These are phyloP conservation scores for Mesoligia furuncula DNA, from an alignment of 2,888 invertebrate genomes.

Conservation along the genomic window DNA sequence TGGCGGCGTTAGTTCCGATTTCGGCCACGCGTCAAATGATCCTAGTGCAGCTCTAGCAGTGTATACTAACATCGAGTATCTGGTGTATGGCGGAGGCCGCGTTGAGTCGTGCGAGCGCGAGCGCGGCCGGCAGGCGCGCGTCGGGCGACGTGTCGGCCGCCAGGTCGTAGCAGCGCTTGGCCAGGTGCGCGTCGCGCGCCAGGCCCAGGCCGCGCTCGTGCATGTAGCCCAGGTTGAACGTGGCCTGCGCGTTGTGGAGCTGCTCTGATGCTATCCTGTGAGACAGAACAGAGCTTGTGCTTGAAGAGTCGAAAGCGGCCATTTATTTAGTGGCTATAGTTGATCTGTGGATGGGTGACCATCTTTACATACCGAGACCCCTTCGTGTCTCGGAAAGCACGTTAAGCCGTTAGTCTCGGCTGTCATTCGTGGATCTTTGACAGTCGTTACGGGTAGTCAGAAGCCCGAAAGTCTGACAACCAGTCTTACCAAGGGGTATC, in stretches of 20 bases:
- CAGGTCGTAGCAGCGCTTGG: constrained; percentile 99
- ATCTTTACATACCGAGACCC: no score
- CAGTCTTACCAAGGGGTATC: no score
- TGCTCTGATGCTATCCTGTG: constrained; percentile 91
- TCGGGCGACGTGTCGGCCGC: constrained; percentile 94
- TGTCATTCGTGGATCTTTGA: no score
- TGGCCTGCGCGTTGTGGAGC: constrained; percentile 99
- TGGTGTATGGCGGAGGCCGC: constrained; percentile 86
- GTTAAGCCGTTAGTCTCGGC: no score
- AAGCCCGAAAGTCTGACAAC: no score
- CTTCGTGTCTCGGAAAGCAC: no score
- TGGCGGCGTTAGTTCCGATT: not conserved
- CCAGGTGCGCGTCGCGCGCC: constrained; percentile 96
- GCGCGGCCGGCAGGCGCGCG: constrained; percentile 97
- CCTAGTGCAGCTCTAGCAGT: not conserved
- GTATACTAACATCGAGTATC: constrained; percentile 57
- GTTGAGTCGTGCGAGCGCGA: constrained; percentile 96
- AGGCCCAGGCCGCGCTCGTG: constrained; percentile 99
- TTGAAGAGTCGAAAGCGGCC: no score
- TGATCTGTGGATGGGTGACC: no score
- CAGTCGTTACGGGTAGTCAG: no score
- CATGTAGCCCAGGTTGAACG: constrained; percentile 99
- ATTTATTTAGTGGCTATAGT: no score
- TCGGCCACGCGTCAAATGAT: not conserved
- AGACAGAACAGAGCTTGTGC: no score